Conservation (phyloP, 2,113 vertebrate species). For the Myotis davidii region DNA sequence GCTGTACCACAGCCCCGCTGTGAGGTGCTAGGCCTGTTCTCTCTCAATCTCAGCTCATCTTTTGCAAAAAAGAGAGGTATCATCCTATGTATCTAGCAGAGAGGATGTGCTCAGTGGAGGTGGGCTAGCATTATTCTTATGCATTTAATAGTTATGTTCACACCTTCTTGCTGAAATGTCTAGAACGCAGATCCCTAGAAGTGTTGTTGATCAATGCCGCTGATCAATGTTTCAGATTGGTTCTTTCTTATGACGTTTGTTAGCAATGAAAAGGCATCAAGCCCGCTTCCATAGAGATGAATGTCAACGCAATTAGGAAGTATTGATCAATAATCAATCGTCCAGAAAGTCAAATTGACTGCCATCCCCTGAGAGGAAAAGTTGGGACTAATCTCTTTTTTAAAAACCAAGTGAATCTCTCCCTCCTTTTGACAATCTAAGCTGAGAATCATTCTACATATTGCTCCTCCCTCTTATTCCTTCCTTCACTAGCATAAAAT, state of each 20-base stretch:
- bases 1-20: fast-evolving
- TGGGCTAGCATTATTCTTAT: background rate
- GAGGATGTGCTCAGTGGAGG: background rate
- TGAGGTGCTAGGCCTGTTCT: no score
- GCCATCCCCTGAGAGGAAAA: background rate
- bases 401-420: background rate
- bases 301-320: background rate
- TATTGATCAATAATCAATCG: background rate
- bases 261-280: background rate
- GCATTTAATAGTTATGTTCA: background rate
- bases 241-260: background rate
- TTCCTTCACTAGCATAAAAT: background rate
- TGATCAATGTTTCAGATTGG: background rate
- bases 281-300: background rate
- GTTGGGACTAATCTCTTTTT: background rate
- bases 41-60: background rate
- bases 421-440: background rate
- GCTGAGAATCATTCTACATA: background rate
- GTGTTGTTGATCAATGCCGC: no score
- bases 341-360: background rate
- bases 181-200: background rate
- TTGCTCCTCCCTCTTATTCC: background rate
- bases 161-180: background rate
- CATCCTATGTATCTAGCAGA: background rate
- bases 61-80: background rate